A percentile compares a stretch with the other conserved stretches of the same genome.
phyloP scores from a whole-genome alignment of 1,140 invertebrate species.

The Alviniconcha marisindica region DNA sequence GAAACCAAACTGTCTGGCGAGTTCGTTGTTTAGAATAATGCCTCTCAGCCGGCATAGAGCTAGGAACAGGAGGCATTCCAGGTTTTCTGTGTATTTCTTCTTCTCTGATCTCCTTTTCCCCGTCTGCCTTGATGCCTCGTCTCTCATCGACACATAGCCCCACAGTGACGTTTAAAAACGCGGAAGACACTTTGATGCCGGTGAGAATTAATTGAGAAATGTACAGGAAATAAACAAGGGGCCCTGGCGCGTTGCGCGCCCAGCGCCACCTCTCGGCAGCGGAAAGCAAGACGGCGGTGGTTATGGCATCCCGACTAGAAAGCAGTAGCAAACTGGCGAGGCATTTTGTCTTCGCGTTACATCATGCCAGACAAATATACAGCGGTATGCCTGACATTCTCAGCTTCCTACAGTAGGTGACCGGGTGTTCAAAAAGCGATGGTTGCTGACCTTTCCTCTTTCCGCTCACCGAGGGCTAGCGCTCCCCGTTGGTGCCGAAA shows the following conservation, averaged over 20 bases:
- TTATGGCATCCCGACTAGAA: not conserved
- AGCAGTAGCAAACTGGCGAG: not conserved
- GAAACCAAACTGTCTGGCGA: not conserved
- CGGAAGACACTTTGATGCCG: not conserved
- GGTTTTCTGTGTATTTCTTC: slow-evolving; percentile 7
- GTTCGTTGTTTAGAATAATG: not conserved
- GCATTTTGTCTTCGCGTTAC: not conserved
- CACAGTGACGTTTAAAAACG: not conserved
- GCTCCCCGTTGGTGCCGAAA: too few relatives aligned
- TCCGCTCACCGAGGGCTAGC: too few relatives aligned
- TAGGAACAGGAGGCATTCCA: not conserved
- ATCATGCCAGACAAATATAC: not conserved
- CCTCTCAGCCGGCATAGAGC: not conserved
- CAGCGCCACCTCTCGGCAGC: not conserved
- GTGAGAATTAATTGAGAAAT: slow-evolving; percentile 5
- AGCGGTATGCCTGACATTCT: slow-evolving; percentile 9
- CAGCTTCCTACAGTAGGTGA: not conserved
- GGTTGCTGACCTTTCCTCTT: too few relatives aligned
- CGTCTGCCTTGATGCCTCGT: not conserved
- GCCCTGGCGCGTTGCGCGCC: not conserved
- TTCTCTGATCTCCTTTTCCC: slow-evolving; percentile 14
- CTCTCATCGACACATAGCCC: not conserved
- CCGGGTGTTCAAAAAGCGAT: too few relatives aligned
- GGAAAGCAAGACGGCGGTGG: too few relatives aligned
- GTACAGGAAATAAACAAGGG: not conserved